phyloP scores from a whole-genome alignment of 64 coral and sea anemone genomes.

The Catalaphyllia jardinei region DNA sequence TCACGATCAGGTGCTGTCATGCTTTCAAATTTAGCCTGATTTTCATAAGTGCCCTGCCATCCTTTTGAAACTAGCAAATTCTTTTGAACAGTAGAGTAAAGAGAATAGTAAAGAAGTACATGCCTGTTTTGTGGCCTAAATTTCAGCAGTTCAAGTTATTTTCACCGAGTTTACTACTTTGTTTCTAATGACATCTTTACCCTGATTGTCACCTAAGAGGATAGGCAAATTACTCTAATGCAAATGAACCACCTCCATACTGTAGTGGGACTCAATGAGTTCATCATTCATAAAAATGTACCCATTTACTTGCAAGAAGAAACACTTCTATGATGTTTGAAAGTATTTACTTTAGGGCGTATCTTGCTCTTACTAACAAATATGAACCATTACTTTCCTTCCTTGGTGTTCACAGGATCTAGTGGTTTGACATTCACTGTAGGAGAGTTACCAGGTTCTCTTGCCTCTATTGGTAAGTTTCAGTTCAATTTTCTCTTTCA shows the following conservation, averaged over 20 bases:
- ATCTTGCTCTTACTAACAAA: neutral
- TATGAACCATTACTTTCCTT: neutral
- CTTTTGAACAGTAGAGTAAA: too few species aligned
- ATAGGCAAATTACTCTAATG: neutral
- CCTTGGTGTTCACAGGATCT: neutral
- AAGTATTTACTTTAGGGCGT: neutral
- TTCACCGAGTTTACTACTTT: too few species aligned
- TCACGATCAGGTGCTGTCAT: conserved; percentile 7
- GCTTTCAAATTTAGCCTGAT: neutral
- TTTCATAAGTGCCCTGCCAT: too few species aligned
- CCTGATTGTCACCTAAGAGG: too few species aligned
- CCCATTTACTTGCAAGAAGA: neutral
- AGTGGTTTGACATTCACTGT: conserved; percentile 85
- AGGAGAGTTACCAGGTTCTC: conserved; percentile 84
- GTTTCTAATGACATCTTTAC: too few species aligned
- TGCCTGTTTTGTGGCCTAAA: too few species aligned
- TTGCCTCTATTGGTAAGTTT: conserved; percentile 74
- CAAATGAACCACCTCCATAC: neutral
- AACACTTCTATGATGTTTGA: neutral
- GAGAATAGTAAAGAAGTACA: too few species aligned
- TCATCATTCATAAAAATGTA: neutral
- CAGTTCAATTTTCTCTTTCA: too few species aligned
- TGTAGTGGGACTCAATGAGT: neutral
- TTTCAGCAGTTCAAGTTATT: too few species aligned
- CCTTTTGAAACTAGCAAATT: too few species aligned